Evolutionary conservation across 2,888 invertebrate species (phyloP), one percentile per base, ranked within the genome.

Genomic region (Drosophila rubida): DNA sequence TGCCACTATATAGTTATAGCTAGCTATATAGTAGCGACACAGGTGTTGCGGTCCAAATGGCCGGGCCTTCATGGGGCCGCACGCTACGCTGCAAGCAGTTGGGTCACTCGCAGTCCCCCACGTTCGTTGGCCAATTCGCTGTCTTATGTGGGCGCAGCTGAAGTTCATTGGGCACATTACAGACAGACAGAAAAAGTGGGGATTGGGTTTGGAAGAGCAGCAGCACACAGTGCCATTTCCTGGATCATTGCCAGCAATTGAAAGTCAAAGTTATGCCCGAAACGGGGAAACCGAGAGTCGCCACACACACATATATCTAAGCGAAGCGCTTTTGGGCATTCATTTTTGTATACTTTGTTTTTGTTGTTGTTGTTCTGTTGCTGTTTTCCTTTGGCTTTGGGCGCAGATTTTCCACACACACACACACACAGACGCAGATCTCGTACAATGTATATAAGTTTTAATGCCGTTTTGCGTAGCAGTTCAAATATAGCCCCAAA

Each of bases 391-490:
- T 27, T 53, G 45, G 50, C 50, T 50, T 51, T 55, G 64, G 41
- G 22, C 64, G 55, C 72, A 71, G 72, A 79, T 84, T 82, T 81
- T 79, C 77, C 67, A 81, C 63, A 77, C 79, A 25, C 25, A 25
- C 6, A 25, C 25, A 25, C 7, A 81, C 63, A 77, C 79, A 25
- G 6, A 25, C 6, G 7, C 25, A 25, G 5, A 25, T 37, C 42
- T 16, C 23, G 13, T 25, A 51, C 32, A 42, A 25, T 45, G 46
- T 64, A 55, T 62, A 70, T 68, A 69, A 78, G 78, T 70, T 75
- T 73, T 65, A 62, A 62, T 72, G 58, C 63, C 60, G 45, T 55
- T 60, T 69, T 62, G 58, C 50, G 50, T 62, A 53, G 55, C 67
- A 39, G 42, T 62, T 54, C 66, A 62, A 71, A 65, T 60, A 54